A percentile compares a stretch with the other conserved stretches of the same genome.
Conservation (phyloP, 2,113 vertebrate genomes). For the Neofelis nebulosa region DNA sequence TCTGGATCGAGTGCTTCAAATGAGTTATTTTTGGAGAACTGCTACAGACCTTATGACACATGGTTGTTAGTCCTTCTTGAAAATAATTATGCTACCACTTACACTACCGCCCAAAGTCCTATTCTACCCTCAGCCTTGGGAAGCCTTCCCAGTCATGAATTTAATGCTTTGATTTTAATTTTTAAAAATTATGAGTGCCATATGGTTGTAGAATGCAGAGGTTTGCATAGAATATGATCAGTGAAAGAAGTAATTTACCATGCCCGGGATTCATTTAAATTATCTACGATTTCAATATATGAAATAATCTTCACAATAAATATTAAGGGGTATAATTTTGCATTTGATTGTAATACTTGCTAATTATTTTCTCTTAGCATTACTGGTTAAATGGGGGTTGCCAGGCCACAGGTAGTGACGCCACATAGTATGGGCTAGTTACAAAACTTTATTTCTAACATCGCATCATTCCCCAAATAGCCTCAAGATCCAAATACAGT, state of each 20-base stretch:
- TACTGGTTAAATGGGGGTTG: background rate
- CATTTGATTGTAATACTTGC: background rate
- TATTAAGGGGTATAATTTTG: background rate
- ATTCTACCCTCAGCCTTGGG: background rate
- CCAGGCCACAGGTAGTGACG: background rate
- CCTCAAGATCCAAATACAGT: conserved; percentile 28
- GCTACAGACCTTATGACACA: background rate
- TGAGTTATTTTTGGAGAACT: conserved; percentile 51
- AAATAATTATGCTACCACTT: background rate
- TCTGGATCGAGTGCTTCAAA: conserved; percentile 75
- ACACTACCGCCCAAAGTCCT: background rate
- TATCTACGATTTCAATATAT: background rate
- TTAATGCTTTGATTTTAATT: background rate
- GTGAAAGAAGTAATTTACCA: background rate
- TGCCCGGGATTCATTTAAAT: background rate
- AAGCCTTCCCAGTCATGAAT: background rate
- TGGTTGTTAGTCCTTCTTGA: background rate
- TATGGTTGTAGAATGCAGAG: background rate
- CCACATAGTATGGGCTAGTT: background rate
- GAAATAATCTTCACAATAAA: background rate
- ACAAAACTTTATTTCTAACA: background rate
- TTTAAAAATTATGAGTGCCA: background rate
- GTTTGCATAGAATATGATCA: background rate
- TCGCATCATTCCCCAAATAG: background rate
- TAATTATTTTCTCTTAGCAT: conserved; percentile 1